Base-by-base conservation (phyloP, 2,888 invertebrate species). In the Cataglyphis rosenhaueri region DNA sequence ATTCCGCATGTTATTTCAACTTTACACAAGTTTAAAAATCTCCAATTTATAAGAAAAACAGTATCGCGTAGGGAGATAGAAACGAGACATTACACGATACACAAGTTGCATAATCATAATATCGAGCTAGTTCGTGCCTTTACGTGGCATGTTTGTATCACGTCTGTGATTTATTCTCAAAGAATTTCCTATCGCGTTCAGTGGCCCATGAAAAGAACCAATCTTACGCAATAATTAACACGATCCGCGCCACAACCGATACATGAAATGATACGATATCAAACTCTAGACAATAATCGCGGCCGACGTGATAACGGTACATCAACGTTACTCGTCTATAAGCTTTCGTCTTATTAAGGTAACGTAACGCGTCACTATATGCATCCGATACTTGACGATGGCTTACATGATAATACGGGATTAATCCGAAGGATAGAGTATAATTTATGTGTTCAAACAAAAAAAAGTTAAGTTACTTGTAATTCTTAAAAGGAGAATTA, bases 281-380 rank as follows among this genome's bases (percentile, higher is more conserved):
- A 48, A 18, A 18, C 41, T 29, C n/a, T 32, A 41, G 44, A 75
- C 21, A 48, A 55, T 64, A 12, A 78, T 71, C 73, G 38, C 71
- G 57, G 64, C 12, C 35, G 61, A 55, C 29, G 32, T 65, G 61
- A 65, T 84, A 85, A 86, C 81, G 70, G 76, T 82, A 76, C 68
- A 81, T 82, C 71, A 66, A 81, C 70, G 9, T 74, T 74, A 68
- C 41, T 79, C 64, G 66, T 82, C 71, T 65, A 59, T 64, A 73
- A 87, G 48, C 85, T 71, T 64, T 66, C 79, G 71, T 83, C 76
- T 76, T 64, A 81, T 87, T 85, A 76, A 85, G 68, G 29, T 57
- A 73, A 65, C 38, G 21, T 38, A 15, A 38, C 57, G 29, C 59
- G 8, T 62, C 66, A 29, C 59, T 38, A 48, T 48, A 55, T 78